Evolutionary conservation across 2,797 vertebrate species (phyloP).

Genomic region (Oryzias dopingdopingensis): DNA sequence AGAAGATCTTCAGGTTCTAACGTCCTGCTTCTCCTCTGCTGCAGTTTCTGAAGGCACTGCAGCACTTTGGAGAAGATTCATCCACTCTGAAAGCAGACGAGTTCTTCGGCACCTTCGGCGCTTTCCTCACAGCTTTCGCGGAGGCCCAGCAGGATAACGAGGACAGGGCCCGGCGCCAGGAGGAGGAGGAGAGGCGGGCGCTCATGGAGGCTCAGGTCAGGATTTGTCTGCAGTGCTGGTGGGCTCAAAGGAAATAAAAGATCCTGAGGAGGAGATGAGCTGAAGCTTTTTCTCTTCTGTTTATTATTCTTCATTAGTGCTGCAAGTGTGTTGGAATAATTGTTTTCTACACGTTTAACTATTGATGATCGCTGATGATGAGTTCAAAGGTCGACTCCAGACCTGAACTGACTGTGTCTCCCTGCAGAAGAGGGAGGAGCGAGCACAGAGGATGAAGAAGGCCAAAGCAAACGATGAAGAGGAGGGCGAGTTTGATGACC

Average conservation of each 20-base stretch:
- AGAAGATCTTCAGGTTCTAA: too few relatives aligned
- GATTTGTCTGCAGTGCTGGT: background rate
- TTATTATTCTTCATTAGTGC: background rate
- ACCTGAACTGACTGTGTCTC: background rate
- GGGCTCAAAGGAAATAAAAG: too few relatives aligned
- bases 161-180: conserved; percentile 85
- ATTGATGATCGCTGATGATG: too few relatives aligned
- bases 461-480: conserved; percentile 20
- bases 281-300: background rate
- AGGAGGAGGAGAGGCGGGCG: conserved; percentile 87
- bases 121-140: conserved; percentile 84
- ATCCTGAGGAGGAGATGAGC: background rate
- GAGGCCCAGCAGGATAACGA: conserved; percentile 91
- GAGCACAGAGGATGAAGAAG: conserved; percentile 43
- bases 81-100: conserved; percentile 88
- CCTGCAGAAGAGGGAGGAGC: conserved; percentile 50
- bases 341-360: too few relatives aligned
- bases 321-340: too few relatives aligned
- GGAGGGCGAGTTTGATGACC: conserved; percentile 58
- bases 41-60: conserved; percentile 50
- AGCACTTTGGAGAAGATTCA: conserved; percentile 50
- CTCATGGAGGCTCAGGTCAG: conserved; percentile 88
- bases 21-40: background rate
- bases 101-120: conserved; percentile 91
- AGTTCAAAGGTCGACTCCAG: too few relatives aligned